Evolutionary conservation across 2,113 vertebrate species (phyloP).

Genomic region (Panthera tigris): DNA sequence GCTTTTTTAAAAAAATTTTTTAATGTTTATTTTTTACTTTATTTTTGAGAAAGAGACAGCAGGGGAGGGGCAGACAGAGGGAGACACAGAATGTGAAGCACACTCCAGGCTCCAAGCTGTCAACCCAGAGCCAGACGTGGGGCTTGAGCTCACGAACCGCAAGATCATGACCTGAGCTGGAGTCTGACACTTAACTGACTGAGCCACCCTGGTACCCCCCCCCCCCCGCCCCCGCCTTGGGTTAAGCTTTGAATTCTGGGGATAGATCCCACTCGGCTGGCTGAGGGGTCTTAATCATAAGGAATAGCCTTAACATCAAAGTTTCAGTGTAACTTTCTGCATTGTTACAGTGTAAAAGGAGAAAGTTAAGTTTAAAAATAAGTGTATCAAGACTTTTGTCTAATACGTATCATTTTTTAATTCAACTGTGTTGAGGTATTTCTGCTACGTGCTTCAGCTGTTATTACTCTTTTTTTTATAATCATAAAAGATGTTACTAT

Average conservation of each 20-base stretch:
- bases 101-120: too few species aligned
- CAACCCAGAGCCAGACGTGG: too few species aligned
- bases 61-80: too few species aligned
- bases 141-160: too few species aligned
- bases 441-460: slow-evolving; percentile 2
- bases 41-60: too few species aligned
- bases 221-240: fast-evolving
- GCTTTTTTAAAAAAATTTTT: neutral
- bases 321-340: neutral
- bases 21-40: too few species aligned
- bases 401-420: neutral
- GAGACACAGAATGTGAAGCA: too few species aligned
- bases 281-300: neutral
- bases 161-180: too few species aligned
- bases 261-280: neutral
- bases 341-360: neutral
- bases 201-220: too few species aligned
- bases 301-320: neutral
- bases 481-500: slow-evolving; percentile 74
- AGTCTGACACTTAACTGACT: too few species aligned
- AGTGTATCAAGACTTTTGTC: neutral
- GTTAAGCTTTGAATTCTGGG: neutral
- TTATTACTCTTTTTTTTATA: slow-evolving; percentile 52
- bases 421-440: slow-evolving; percentile 8
- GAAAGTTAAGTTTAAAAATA: neutral